Evolutionary conservation across 2,888 invertebrate genomes (phyloP).

Genomic region (Rambutsinella grinnellia): DNA sequence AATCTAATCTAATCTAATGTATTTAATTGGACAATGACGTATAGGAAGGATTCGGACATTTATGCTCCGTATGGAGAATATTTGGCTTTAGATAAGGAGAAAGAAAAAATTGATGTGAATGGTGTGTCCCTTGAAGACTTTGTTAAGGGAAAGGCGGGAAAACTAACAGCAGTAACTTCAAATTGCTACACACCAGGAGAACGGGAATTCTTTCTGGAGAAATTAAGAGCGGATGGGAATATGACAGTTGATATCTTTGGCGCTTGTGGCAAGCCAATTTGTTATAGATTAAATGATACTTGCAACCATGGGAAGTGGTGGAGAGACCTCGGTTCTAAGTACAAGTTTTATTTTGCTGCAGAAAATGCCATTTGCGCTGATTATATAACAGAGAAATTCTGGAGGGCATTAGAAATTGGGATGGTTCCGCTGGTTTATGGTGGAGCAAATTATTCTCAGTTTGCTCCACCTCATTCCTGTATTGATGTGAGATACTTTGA

Average conservation of each 20-base stretch:
- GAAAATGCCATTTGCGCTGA: conserved; percentile 45
- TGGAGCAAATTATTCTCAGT: not conserved
- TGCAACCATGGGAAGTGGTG: too few relatives aligned
- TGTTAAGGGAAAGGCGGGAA: not conserved
- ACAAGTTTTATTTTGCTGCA: conserved; percentile 19
- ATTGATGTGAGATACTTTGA: conserved; percentile 8
- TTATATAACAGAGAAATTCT: conserved; percentile 51
- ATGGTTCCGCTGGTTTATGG: too few relatives aligned
- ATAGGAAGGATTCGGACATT: too few relatives aligned
- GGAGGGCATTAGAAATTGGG: too few relatives aligned
- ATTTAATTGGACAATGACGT: conserved; percentile 28
- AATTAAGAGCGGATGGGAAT: not conserved
- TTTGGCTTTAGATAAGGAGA: not conserved
- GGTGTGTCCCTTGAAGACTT: not conserved
- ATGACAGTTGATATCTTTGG: conserved; percentile 7
- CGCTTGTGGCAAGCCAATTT: not conserved
- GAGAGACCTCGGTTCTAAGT: not conserved
- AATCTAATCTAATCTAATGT: too few relatives aligned
- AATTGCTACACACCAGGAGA: not conserved
- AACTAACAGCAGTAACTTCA: not conserved
- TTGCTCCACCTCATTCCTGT: conserved; percentile 15
- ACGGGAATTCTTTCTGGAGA: not conserved
- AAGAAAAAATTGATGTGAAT: not conserved
- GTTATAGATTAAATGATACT: not conserved
- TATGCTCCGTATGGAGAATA: conserved; percentile 9